Conservation (phyloP, 2,113 vertebrate genomes). For the Calyptommatus sinebrachiatus region DNA sequence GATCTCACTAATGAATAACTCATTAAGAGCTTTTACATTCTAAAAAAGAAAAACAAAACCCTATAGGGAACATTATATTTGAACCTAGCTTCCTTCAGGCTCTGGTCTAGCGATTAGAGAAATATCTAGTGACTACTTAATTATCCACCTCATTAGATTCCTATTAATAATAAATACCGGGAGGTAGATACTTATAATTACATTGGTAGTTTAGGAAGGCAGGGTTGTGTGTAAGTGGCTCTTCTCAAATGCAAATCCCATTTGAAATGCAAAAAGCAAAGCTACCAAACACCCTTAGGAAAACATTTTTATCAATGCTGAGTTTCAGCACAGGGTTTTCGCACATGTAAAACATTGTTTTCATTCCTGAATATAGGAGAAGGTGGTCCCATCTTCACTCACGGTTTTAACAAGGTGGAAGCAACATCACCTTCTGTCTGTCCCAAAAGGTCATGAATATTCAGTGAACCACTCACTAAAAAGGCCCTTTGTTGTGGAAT, state of each 20-base stretch:
- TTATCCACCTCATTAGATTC: conserved; percentile 66
- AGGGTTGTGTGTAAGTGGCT: conserved; percentile 40
- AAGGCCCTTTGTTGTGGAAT: too few species aligned
- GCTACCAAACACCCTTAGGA: background rate
- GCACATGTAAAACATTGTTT: background rate
- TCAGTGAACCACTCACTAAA: too few species aligned
- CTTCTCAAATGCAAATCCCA: conserved; percentile 49
- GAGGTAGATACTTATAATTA: conserved; percentile 61
- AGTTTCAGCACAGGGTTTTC: background rate
- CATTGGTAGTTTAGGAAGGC: conserved; percentile 56
- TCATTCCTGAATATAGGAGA: background rate
- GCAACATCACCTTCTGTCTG: too few species aligned
- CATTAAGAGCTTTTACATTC: conserved; percentile 51
- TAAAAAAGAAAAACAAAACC: background rate
- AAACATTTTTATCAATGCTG: conserved; percentile 23
- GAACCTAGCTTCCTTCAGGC: conserved; percentile 56
- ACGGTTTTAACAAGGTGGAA: too few species aligned
- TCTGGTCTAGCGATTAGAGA: conserved; percentile 54
- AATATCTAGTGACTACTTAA: conserved; percentile 65
- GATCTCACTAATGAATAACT: conserved; percentile 37
- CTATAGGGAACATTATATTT: conserved; percentile 59
- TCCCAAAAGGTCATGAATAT: too few species aligned
- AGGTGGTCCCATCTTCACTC: background rate
- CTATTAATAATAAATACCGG: conserved; percentile 70
- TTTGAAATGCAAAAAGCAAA: conserved; percentile 18